Base-by-base conservation (phyloP, 2,797 vertebrate species). In the Linurgus olivaceus region DNA sequence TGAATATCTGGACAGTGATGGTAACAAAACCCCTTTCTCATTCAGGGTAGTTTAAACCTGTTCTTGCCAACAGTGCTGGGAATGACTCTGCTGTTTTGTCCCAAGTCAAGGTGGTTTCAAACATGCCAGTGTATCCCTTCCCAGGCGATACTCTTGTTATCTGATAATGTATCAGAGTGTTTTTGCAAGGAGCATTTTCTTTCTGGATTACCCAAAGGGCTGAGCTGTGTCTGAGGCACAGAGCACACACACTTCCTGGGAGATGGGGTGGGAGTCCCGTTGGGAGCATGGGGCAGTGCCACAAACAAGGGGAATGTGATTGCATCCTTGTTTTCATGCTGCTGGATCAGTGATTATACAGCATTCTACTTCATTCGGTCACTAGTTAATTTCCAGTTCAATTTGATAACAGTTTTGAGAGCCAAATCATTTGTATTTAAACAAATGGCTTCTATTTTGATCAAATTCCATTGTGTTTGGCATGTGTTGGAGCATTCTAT, bases 381-480 rank as follows among this genome's bases (percentile, higher is more conserved):
- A n/a, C 75, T 25, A 65, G 29, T 83, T 95, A 92, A 93, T 96
- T 94, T 90, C 87, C 66, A 85, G 50, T 92, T 96, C 90, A 96
- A 94, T 96, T 92, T 94, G 89, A 86, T 94, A 86, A 91, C 81
- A 40, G 79, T 92, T 93, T 75, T 31, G 85, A 83, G 94, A 93
- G 89, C 79, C 89, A 92, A 87, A 94, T 93, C 18, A 13, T 72
- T 94, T 95, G 89, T 96, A 82, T 79, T 94, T 73, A 92, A 90
- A 94, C 94, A 94, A 95, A 89, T 80, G 55, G 45, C 86, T 86
- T 88, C 89, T 92, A 87, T 96, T 94, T 94, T 93, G 77, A 86
- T 94, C 72, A 37, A 52, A 87, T 86, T 85, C 76, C 86, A 77
- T 94, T 91, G 90, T 79, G 79, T 51, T 93, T 93, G 93, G 77